Conservation (phyloP, 2,888 invertebrate genomes). For the Galeruca laticollis region DNA sequence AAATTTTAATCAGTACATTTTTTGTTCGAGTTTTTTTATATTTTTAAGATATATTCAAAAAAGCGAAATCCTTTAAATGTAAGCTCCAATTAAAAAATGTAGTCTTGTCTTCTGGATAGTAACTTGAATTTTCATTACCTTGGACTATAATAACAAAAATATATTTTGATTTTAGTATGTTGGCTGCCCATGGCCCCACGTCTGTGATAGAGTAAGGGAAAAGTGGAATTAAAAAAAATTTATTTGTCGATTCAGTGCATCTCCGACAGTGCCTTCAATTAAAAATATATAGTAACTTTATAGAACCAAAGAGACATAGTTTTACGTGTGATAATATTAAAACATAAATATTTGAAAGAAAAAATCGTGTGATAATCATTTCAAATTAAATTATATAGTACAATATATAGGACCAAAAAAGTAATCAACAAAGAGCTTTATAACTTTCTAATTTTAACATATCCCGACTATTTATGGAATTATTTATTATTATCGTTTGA, state of each 20-base stretch:
- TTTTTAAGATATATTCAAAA: too few species aligned
- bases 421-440: conserved; percentile 45
- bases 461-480: conserved; percentile 32
- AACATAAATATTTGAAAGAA: conserved; percentile 24
- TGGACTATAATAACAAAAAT: conserved; percentile 6
- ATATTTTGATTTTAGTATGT: conserved; percentile 36
- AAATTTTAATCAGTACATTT: too few species aligned
- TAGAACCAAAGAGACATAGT: conserved; percentile 46
- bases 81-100: too few species aligned
- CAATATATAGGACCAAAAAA: conserved; percentile 51
- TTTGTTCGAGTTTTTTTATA: too few species aligned
- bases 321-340: conserved; percentile 39
- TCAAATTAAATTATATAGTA: conserved; percentile 39
- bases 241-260: conserved; percentile 44
- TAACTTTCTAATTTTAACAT: conserved; percentile 33
- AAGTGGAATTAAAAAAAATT: conserved; percentile 35
- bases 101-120: too few species aligned
- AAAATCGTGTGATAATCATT: conserved; percentile 47
- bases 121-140: too few species aligned
- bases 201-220: conserved; percentile 49
- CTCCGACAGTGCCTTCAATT: conserved; percentile 46
- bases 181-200: conserved; percentile 38
- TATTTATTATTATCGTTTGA: conserved; percentile 24
- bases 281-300: conserved; percentile 31
- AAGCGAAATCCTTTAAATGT: too few species aligned